Percentiles rank a stretch among this genome's conserved stretches.
Evolutionary conservation across 1,140 invertebrate genomes (phyloP).

Genomic region (Paralvinella palmiformis): DNA sequence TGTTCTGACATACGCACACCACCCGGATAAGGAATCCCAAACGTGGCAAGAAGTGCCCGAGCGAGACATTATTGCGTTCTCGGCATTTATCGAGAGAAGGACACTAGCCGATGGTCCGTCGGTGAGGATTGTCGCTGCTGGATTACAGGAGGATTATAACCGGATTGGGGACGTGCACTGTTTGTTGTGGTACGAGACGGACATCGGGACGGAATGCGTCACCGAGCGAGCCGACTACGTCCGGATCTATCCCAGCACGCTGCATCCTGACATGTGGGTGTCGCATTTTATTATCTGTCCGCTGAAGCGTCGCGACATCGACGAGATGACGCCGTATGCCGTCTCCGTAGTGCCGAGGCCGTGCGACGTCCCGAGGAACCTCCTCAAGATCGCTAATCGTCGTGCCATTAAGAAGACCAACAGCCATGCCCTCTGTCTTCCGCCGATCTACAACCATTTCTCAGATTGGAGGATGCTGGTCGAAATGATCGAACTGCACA

Average conservation of each 20-base stretch:
- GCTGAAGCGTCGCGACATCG: background rate
- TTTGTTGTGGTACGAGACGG: conserved; percentile 3
- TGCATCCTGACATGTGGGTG: conserved; percentile 6
- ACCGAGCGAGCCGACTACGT: background rate
- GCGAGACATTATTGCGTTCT: conserved; percentile 3
- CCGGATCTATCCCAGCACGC: conserved; percentile 8
- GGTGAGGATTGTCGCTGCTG: conserved; percentile 8
- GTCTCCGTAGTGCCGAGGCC: conserved; percentile 5
- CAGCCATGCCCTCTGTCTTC: conserved; percentile 3
- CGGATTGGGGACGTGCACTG: conserved; percentile 5
- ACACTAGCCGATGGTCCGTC: background rate
- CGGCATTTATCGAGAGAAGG: conserved; percentile 7
- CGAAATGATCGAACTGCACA: conserved; percentile 13
- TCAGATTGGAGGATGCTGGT: conserved; percentile 8
- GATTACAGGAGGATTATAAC: conserved; percentile 6
- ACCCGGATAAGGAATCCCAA: conserved; percentile 9
- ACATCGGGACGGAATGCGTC: background rate
- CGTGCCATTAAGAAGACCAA: background rate
- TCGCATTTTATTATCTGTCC: conserved; percentile 13
- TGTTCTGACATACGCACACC: no score
- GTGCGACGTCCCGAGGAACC: background rate
- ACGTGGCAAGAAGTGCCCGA: conserved; percentile 4
- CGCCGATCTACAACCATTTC: conserved; percentile 3
- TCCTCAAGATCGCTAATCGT: conserved; percentile 6
- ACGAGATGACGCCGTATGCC: background rate